phyloP scores from a whole-genome alignment of 1,140 invertebrate genomes.

The Scaptomyza pallida region DNA sequence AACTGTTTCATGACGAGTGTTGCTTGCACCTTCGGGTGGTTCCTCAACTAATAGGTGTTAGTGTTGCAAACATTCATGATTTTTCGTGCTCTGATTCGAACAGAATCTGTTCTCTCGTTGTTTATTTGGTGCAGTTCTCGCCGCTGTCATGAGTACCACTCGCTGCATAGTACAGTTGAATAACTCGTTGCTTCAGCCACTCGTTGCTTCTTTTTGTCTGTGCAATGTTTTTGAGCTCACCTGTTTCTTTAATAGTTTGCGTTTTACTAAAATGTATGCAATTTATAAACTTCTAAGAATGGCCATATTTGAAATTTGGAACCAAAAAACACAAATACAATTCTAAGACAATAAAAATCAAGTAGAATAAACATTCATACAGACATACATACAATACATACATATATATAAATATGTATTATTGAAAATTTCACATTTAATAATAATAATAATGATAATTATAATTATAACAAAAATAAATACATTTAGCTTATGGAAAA shows the following conservation, averaged over 20 bases:
- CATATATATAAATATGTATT: slow-evolving; percentile 38
- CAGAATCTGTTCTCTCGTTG: not conserved
- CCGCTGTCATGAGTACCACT: not conserved
- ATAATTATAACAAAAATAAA: slow-evolving; percentile 37
- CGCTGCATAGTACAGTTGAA: not conserved
- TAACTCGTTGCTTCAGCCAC: not conserved
- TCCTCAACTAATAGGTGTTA: too few relatives aligned
- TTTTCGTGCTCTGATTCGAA: not conserved
- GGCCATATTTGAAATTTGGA: slow-evolving; percentile 9
- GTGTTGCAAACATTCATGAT: too few relatives aligned
- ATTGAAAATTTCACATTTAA: slow-evolving; percentile 35
- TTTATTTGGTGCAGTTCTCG: not conserved
- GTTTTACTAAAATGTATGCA: slow-evolving; percentile 15
- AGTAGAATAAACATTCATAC: slow-evolving; percentile 33
- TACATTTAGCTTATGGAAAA: slow-evolving; percentile 75
- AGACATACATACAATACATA: slow-evolving; percentile 35
- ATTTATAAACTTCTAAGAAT: not conserved
- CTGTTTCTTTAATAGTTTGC: slow-evolving; percentile 1
- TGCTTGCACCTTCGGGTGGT: too few relatives aligned
- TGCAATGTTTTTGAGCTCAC: slow-evolving; percentile 1
- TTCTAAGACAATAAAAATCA: slow-evolving; percentile 40
- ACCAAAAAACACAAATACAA: slow-evolving; percentile 22
- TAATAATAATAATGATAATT: not conserved
- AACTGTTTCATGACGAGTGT: too few relatives aligned
- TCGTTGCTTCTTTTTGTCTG: not conserved